phyloP scores from a whole-genome alignment of 2,888 invertebrate species.

The Caenorhabditis zanzibari region DNA sequence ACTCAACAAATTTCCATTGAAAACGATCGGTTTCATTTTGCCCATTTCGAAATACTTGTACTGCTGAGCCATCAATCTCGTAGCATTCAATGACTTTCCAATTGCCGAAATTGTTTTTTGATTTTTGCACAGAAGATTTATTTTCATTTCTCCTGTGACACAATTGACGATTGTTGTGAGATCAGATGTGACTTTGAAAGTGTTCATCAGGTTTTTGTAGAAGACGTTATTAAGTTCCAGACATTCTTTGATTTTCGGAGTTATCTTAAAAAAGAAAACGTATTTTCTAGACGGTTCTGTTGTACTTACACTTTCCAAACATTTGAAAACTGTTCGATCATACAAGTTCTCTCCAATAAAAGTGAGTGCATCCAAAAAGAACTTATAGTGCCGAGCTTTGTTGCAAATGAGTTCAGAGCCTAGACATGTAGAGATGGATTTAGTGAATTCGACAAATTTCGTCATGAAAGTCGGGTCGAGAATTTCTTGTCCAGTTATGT shows the following conservation, averaged over 20 bases:
- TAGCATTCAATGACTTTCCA: neutral
- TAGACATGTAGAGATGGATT: neutral
- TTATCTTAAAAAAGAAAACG: neutral
- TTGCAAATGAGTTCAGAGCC: neutral
- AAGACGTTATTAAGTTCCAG: neutral
- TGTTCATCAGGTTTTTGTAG: neutral
- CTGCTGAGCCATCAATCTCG: neutral
- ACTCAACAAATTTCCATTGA: neutral
- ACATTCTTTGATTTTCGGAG: neutral
- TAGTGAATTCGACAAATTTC: conserved; percentile 1
- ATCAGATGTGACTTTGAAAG: neutral
- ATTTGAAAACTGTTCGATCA: neutral
- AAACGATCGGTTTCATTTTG: neutral
- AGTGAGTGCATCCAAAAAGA: neutral
- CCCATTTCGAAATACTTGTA: neutral
- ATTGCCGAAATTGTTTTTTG: neutral
- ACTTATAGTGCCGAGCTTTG: neutral
- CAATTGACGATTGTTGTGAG: neutral
- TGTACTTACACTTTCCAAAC: conserved; percentile 2
- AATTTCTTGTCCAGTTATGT: neutral
- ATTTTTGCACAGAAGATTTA: neutral
- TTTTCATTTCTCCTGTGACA: neutral
- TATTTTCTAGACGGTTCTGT: neutral
- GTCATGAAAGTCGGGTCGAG: neutral
- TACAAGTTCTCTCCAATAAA: conserved; percentile 1